phyloP scores from a whole-genome alignment of 2,113 vertebrate species.

The Pseudonaja textilis region DNA sequence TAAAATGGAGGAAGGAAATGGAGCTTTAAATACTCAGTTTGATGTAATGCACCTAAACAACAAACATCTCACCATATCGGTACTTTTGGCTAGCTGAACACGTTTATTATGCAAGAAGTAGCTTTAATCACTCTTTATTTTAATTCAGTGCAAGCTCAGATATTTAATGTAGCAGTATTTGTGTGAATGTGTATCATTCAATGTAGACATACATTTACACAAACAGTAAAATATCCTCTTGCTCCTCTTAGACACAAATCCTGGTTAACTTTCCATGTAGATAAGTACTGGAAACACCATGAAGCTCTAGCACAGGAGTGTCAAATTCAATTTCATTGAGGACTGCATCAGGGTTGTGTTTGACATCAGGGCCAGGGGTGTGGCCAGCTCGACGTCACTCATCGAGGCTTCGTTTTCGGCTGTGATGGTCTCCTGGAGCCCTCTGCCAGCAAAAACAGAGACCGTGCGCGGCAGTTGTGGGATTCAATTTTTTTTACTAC shows the following conservation, averaged over 20 bases:
- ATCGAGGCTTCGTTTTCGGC: too few relatives aligned
- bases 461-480: too few relatives aligned
- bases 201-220: constrained; percentile 29
- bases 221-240: not conserved
- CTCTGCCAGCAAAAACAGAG: too few relatives aligned
- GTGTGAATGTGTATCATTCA: not conserved
- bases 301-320: not conserved
- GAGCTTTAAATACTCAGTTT: constrained; percentile 58
- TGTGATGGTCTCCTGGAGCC: too few relatives aligned
- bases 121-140: constrained; percentile 50
- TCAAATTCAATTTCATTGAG: too few relatives aligned
- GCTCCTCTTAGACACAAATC: not conserved
- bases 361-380: too few relatives aligned
- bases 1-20: not conserved
- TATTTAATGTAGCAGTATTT: constrained; percentile 12
- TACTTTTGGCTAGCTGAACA: constrained; percentile 6
- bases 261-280: not conserved
- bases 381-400: too few relatives aligned
- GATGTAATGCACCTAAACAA: constrained; percentile 49
- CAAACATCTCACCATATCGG: constrained; percentile 3
- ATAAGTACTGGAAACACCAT: not conserved
- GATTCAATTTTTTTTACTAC: too few relatives aligned
- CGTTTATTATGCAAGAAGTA: constrained; percentile 45
- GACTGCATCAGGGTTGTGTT: too few relatives aligned
- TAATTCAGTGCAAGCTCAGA: constrained; percentile 17